Conservation (phyloP, 2,113 vertebrate species). For the Cyanistes caeruleus region DNA sequence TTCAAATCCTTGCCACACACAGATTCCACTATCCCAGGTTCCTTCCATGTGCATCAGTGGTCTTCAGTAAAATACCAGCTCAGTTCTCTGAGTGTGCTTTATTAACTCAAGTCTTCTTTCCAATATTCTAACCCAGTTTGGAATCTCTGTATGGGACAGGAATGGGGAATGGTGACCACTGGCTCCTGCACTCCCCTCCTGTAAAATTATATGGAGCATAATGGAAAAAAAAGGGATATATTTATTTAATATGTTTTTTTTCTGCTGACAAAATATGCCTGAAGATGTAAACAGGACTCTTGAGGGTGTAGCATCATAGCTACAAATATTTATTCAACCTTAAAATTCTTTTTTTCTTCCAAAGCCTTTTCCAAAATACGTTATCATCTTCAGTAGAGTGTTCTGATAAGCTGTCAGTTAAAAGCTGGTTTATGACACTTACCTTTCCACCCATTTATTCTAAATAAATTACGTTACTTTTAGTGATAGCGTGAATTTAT, state of each 20-base stretch:
- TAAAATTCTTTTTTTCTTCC: background rate
- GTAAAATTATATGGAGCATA: background rate
- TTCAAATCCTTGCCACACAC: background rate
- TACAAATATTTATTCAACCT: constrained; percentile 19
- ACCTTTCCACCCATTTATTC: background rate
- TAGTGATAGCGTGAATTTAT: background rate
- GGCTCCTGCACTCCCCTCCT: background rate
- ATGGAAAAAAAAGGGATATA: background rate
- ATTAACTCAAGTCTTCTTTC: background rate
- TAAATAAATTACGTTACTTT: background rate
- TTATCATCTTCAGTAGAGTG: background rate
- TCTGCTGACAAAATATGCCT: background rate
- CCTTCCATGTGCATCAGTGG: background rate
- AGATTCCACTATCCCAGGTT: background rate
- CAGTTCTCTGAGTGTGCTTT: background rate
- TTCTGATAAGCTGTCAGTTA: constrained; percentile 12
- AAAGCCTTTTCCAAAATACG: background rate
- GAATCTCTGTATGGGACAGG: rapidly evolving
- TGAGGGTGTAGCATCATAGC: background rate
- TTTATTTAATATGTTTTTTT: background rate
- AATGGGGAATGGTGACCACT: background rate
- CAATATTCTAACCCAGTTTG: background rate
- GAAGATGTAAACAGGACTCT: background rate
- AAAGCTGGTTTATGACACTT: background rate
- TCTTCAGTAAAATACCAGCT: background rate